Conservation (phyloP, 2,113 vertebrate genomes). For the Toxotes jaculatrix region DNA sequence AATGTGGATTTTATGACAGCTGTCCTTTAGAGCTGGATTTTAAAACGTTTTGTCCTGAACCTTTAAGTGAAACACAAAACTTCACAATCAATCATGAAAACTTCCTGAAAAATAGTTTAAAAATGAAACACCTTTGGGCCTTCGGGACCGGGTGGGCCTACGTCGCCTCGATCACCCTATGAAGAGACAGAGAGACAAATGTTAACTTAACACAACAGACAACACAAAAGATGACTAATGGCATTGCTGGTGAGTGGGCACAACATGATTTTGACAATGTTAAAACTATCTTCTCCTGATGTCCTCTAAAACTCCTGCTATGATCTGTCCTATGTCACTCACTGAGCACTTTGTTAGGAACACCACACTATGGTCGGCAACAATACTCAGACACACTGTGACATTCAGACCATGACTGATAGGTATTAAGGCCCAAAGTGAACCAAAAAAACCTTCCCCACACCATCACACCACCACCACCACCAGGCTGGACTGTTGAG, state of each 20-base stretch:
- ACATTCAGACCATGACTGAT: too few species aligned
- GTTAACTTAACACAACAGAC: background rate
- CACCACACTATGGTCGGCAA: background rate
- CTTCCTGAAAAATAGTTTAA: background rate
- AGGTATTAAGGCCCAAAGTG: too few species aligned
- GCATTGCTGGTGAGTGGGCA: background rate
- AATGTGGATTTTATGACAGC: background rate
- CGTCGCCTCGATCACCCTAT: slow-evolving; percentile 88
- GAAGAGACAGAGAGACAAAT: slow-evolving; percentile 60
- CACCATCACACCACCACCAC: too few species aligned
- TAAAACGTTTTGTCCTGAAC: background rate
- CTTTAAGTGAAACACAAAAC: background rate
- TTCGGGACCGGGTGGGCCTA: slow-evolving; percentile 84
- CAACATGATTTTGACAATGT: background rate
- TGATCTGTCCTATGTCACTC: background rate
- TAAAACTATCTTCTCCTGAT: background rate
- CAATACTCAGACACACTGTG: too few species aligned
- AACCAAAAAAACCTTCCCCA: too few species aligned
- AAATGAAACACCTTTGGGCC: slow-evolving; percentile 85
- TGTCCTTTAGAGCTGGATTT: background rate
- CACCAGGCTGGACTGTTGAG: too few species aligned
- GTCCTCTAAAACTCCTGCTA: rapidly evolving
- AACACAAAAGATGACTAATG: background rate
- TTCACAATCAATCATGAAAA: background rate
- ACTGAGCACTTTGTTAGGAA: background rate